phyloP scores from a whole-genome alignment of 2,113 vertebrate genomes.

The Cinclus mexicanus region DNA sequence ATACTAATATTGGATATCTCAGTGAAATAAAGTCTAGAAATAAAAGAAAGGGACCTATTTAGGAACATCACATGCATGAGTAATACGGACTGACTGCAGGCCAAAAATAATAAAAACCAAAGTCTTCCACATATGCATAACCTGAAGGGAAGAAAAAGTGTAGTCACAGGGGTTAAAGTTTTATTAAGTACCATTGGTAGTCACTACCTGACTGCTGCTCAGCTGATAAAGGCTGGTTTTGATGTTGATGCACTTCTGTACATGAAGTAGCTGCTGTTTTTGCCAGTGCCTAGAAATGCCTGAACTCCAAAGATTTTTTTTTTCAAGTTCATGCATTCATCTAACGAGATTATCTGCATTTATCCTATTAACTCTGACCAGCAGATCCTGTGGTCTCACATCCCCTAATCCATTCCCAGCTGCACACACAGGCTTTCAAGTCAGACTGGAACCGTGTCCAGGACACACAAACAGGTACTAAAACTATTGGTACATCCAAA shows the following conservation, averaged over 20 bases:
- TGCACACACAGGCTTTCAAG: not conserved
- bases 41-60: not conserved
- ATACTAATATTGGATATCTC: not conserved
- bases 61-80: not conserved
- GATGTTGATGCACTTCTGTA: not conserved
- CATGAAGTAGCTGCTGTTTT: not conserved
- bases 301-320: not conserved
- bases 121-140: not conserved
- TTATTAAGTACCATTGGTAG: not conserved
- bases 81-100: not conserved
- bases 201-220: not conserved
- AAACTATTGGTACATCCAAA: not conserved
- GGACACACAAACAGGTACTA: not conserved
- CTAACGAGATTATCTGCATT: not conserved
- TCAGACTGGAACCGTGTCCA: not conserved
- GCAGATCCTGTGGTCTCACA: not conserved
- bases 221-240: not conserved
- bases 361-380: not conserved
- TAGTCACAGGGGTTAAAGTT: not conserved
- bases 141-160: not conserved
- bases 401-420: not conserved
- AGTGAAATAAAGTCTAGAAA: not conserved
- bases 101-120: not conserved
- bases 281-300: not conserved
- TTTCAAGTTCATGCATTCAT: not conserved